Evolutionary conservation across 2,797 vertebrate species (phyloP).

Genomic region (Anniella stebbinsi): DNA sequence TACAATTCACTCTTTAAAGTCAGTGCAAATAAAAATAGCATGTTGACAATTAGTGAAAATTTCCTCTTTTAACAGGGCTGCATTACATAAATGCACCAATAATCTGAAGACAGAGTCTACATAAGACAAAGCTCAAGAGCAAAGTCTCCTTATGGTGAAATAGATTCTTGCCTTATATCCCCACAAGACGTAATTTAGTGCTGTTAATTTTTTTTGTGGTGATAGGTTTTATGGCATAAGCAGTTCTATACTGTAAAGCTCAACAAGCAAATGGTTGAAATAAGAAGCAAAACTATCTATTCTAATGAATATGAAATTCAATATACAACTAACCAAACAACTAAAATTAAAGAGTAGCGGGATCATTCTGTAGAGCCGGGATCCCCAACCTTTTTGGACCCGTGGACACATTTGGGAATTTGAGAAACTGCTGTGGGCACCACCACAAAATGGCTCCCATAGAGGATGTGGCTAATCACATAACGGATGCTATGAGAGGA

Average conservation of each 20-base stretch:
- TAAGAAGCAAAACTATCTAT: slow-evolving; percentile 57
- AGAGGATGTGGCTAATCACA: no score
- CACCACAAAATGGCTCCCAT: no score
- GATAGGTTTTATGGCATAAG: slow-evolving; percentile 53
- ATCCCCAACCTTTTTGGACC: no score
- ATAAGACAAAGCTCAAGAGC: slow-evolving; percentile 64
- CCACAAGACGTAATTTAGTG: slow-evolving; percentile 58
- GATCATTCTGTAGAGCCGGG: not conserved
- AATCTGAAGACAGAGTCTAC: slow-evolving; percentile 57
- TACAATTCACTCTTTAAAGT: slow-evolving; percentile 70
- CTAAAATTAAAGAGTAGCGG: slow-evolving; percentile 52
- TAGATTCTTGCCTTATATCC: slow-evolving; percentile 63
- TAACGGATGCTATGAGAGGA: no score
- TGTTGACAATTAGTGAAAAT: slow-evolving; percentile 51
- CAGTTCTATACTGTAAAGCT: slow-evolving; percentile 34
- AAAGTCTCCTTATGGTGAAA: slow-evolving; percentile 68
- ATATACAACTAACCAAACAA: slow-evolving; percentile 50
- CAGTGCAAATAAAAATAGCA: slow-evolving; percentile 72
- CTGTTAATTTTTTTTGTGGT: slow-evolving; percentile 61
- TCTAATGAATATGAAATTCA: slow-evolving; percentile 47
- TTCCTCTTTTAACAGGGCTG: slow-evolving; percentile 59
- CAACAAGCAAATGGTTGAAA: slow-evolving; percentile 33
- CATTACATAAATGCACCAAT: slow-evolving; percentile 59
- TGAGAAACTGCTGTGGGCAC: no score
- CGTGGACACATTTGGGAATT: no score